A percentile compares a stretch with the other conserved stretches of the same genome.
Conservation (phyloP, 2,113 vertebrate genomes). For the Eptesicus fuscus region DNA sequence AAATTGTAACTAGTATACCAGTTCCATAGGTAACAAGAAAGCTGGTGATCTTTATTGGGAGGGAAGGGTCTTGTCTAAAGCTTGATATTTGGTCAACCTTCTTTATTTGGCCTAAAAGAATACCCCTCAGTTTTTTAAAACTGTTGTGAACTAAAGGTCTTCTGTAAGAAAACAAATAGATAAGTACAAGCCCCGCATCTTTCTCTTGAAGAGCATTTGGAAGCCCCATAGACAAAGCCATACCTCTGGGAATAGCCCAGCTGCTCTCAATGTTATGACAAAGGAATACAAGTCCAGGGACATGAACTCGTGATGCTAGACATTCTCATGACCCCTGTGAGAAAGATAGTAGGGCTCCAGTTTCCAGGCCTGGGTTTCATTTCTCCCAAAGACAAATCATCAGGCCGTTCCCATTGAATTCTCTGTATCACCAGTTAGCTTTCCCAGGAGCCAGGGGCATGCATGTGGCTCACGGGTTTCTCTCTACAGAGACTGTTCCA, state of each 20-base stretch:
- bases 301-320: constrained; percentile 48
- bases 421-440: background rate
- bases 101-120: background rate
- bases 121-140: background rate
- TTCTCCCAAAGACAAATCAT: constrained; percentile 34
- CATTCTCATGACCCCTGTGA: constrained; percentile 66
- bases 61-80: background rate
- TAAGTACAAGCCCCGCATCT: background rate
- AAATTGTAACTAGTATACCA: background rate
- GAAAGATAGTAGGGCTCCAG: constrained; percentile 47
- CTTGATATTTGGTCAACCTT: background rate
- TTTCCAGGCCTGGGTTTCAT: constrained; percentile 55
- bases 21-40: background rate
- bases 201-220: constrained; percentile 34
- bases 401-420: background rate
- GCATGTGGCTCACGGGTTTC: background rate
- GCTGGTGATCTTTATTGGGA: background rate
- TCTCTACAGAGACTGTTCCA: background rate
- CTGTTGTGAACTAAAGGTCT: background rate
- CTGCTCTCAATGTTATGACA: constrained; percentile 47
- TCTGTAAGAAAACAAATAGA: constrained; percentile 52
- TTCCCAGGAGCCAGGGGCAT: background rate
- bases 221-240: constrained; percentile 12
- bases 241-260: constrained; percentile 52
- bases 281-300: constrained; percentile 52